These are phyloP conservation scores for Hiodon tergisus DNA, from an alignment of 2,113 vertebrate genomes.

Conservation along the genomic window DNA sequence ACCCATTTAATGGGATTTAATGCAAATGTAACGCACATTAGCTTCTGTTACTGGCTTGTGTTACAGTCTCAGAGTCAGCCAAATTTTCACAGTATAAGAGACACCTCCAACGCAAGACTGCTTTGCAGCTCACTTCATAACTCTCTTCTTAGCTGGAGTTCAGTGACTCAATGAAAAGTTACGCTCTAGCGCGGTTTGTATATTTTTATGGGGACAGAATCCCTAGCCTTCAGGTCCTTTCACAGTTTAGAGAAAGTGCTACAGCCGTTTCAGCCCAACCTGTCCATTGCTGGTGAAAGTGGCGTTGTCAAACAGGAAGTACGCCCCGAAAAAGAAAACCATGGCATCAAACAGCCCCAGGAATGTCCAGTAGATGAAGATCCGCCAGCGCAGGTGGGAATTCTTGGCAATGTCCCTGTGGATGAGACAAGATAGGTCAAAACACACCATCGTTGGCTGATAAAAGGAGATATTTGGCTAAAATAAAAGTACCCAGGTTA, in stretches of 20 bases:
- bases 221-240: too few species aligned
- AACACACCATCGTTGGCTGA: background rate
- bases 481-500: background rate
- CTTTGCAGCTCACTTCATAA: too few species aligned
- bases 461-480: too few species aligned
- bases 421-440: background rate
- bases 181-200: too few species aligned
- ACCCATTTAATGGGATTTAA: slow-evolving; percentile 35
- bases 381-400: slow-evolving; percentile 80
- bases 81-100: too few species aligned
- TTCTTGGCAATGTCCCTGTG: slow-evolving; percentile 92
- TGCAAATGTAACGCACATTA: slow-evolving; percentile 1
- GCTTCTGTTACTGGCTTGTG: too few species aligned
- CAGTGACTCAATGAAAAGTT: too few species aligned
- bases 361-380: slow-evolving; percentile 90
- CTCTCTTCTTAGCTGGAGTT: too few species aligned
- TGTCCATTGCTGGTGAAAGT: slow-evolving; percentile 91
- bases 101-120: too few species aligned
- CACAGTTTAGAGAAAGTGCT: background rate
- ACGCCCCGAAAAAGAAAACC: slow-evolving; percentile 95
- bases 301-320: slow-evolving; percentile 90
- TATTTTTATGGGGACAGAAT: too few species aligned
- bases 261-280: slow-evolving; percentile 55
- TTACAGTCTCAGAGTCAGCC: too few species aligned
- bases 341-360: slow-evolving; percentile 86